phyloP scores from a whole-genome alignment of 2,888 invertebrate species.

The Pyrrhosoma nymphula region DNA sequence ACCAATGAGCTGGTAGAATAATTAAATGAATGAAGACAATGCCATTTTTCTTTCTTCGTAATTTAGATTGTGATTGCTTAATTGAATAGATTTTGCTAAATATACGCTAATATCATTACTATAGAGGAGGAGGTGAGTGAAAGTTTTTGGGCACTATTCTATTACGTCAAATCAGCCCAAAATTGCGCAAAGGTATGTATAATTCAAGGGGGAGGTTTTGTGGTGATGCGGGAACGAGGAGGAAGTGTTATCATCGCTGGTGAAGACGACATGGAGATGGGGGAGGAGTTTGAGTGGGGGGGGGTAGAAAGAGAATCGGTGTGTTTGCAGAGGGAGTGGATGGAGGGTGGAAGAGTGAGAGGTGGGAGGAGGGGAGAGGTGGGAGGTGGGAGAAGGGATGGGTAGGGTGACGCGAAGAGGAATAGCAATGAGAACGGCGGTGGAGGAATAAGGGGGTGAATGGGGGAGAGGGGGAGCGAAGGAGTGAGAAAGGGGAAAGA shows the following conservation, averaged over 20 bases:
- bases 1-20: too few species aligned
- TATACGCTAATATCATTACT: too few species aligned
- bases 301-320: not conserved
- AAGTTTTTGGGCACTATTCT: not conserved
- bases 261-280: not conserved
- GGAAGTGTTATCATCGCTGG: conserved; percentile 3
- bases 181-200: not conserved
- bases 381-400: not conserved
- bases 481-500: not conserved
- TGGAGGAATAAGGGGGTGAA: not conserved
- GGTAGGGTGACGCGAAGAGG: not conserved
- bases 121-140: too few species aligned
- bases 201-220: not conserved
- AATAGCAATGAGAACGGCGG: conserved; percentile 40
- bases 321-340: conserved; percentile 18
- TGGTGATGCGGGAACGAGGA: not conserved
- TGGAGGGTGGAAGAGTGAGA: not conserved
- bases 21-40: too few species aligned
- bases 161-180: not conserved
- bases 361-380: not conserved
- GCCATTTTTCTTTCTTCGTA: too few species aligned
- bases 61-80: too few species aligned
- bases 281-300: not conserved
- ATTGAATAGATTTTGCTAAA: too few species aligned
- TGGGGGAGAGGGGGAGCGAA: not conserved